Conservation (phyloP, 2,888 invertebrate genomes). For the Standfussiana lucernea region DNA sequence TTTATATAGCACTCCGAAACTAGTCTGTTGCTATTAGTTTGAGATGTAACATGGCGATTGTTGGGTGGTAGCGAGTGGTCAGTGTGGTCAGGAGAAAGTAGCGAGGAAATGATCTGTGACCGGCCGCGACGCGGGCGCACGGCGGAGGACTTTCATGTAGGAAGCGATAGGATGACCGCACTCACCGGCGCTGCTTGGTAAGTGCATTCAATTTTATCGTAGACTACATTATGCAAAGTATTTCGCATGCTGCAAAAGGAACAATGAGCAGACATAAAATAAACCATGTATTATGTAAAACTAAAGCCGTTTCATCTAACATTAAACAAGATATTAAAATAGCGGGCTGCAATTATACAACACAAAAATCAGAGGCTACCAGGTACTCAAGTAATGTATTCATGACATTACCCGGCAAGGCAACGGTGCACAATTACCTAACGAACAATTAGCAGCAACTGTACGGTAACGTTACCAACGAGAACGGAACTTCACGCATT, state of each 20-base stretch:
- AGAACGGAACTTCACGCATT: conserved; percentile 64
- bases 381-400: conserved; percentile 33
- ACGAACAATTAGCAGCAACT: conserved; percentile 47
- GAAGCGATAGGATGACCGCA: conserved; percentile 63
- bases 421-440: conserved; percentile 50
- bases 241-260: conserved; percentile 24
- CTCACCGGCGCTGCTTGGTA: conserved; percentile 14
- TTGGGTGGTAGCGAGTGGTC: conserved; percentile 60
- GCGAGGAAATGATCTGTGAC: conserved; percentile 72
- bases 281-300: conserved; percentile 24
- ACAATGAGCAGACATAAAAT: conserved; percentile 2
- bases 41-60: conserved; percentile 43
- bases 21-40: conserved; percentile 25
- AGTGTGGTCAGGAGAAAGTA: conserved; percentile 72
- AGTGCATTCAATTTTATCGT: conserved; percentile 32
- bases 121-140: conserved; percentile 62
- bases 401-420: conserved; percentile 33
- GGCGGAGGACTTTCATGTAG: conserved; percentile 67
- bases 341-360: not conserved
- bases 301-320: conserved; percentile 12
- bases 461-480: conserved; percentile 52
- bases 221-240: conserved; percentile 28
- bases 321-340: conserved; percentile 24
- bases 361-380: conserved; percentile 24
- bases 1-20: conserved; percentile 22